These are phyloP conservation scores for Dicranocentrus wangi DNA, from an alignment of 2,888 invertebrate species.

Conservation along the genomic window DNA sequence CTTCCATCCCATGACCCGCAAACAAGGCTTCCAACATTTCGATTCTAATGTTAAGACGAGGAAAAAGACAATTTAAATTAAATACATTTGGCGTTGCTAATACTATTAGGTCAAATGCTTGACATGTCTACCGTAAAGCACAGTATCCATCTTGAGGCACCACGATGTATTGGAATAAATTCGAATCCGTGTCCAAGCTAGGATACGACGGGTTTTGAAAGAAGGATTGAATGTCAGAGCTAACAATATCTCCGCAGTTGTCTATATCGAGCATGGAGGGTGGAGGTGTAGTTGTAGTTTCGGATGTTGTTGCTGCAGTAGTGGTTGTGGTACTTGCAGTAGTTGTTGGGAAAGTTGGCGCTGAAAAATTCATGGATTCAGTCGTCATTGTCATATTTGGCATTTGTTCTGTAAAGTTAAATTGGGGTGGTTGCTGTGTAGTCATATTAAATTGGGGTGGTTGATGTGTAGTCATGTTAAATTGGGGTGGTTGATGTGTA, in stretches of 20 bases:
- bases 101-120: too few relatives aligned
- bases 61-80: neutral
- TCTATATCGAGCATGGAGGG: neutral
- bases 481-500: neutral
- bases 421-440: too few relatives aligned
- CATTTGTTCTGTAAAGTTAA: too few relatives aligned
- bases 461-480: too few relatives aligned
- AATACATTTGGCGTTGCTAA: too few relatives aligned
- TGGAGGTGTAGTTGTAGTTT: neutral
- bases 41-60: conserved; percentile 38
- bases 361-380: neutral
- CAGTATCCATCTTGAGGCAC: conserved; percentile 65
- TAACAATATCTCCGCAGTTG: conserved; percentile 41
- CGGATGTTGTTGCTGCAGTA: neutral
- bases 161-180: conserved; percentile 65
- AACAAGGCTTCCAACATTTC: conserved; percentile 67
- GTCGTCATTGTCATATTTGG: conserved; percentile 21
- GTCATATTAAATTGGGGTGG: too few relatives aligned
- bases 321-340: conserved; percentile 18
- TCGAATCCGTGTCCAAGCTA: conserved; percentile 61
- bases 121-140: conserved; percentile 65
- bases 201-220: conserved; percentile 71
- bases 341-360: neutral
- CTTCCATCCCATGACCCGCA: conserved; percentile 61
- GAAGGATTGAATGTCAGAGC: conserved; percentile 48